Conservation (phyloP, 1,140 invertebrate species). For the Cardiocondyla obscurior region DNA sequence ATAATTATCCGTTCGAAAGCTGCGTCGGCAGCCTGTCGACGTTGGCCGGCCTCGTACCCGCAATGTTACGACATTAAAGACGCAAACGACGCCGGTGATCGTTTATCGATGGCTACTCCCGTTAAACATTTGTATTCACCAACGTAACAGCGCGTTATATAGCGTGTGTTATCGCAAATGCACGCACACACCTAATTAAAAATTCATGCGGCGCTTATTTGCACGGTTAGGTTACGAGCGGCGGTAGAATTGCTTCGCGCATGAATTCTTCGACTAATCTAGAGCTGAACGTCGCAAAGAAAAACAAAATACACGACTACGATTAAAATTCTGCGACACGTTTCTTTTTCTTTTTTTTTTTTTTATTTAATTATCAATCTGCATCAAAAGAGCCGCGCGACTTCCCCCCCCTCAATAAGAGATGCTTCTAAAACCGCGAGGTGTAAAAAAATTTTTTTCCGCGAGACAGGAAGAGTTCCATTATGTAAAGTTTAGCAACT, state of each 20-base stretch:
- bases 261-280: not conserved
- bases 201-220: conserved; percentile 34
- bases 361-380: too few species aligned
- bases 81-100: conserved; percentile 51
- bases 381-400: not conserved
- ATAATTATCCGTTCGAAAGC: conserved; percentile 71
- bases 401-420: not conserved
- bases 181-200: conserved; percentile 65
- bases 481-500: conserved; percentile 14
- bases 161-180: conserved; percentile 17
- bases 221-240: not conserved
- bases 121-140: conserved; percentile 37
- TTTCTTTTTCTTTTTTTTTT: too few species aligned
- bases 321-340: not conserved
- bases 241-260: not conserved
- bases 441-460: not conserved
- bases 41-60: conserved; percentile 21
- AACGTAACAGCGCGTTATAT: conserved; percentile 47
- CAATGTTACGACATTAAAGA: conserved; percentile 62
- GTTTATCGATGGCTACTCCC: conserved; percentile 61
- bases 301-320: not conserved
- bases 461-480: not conserved
- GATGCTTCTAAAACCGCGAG: not conserved
- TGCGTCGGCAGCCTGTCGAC: conserved; percentile 36
- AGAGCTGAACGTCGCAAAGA: not conserved